phyloP scores from a whole-genome alignment of 2,113 vertebrate genomes.

The Strigops habroptila region DNA sequence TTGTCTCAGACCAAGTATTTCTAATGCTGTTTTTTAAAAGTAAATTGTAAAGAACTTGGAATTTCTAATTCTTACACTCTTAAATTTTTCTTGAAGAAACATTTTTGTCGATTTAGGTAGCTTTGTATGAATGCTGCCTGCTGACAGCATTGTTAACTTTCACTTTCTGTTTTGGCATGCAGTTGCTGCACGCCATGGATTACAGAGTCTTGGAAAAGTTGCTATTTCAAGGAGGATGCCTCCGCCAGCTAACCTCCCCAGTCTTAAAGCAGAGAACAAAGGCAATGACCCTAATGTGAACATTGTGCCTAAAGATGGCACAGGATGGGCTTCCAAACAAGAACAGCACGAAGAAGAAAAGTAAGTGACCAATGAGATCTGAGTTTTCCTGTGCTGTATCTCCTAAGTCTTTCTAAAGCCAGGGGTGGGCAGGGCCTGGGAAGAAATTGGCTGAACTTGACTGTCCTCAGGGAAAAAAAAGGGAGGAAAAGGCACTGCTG shows the following conservation, averaged over 20 bases:
- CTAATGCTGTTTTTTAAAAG: not conserved
- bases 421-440: not conserved
- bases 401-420: not conserved
- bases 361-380: conserved; percentile 58
- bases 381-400: not conserved
- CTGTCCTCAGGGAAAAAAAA: not conserved
- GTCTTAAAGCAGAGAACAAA: conserved; percentile 98
- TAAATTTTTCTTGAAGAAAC: not conserved
- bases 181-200: conserved; percentile 98
- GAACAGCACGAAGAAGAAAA: conserved; percentile 92
- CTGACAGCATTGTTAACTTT: not conserved
- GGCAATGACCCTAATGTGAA: conserved; percentile 99
- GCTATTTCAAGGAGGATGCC: conserved; percentile 96
- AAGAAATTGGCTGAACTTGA: not conserved
- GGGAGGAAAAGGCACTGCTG: not conserved
- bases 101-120: not conserved
- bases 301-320: conserved; percentile 96
- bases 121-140: not conserved
- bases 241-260: conserved; percentile 96
- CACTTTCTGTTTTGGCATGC: not conserved
- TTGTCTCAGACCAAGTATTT: not conserved
- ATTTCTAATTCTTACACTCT: not conserved
- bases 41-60: not conserved
- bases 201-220: conserved; percentile 99
- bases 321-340: conserved; percentile 94